Evolutionary conservation across 2,797 vertebrate genomes (phyloP), one percentile per base, ranked within the genome.

Genomic region (Propithecus deckenii): DNA sequence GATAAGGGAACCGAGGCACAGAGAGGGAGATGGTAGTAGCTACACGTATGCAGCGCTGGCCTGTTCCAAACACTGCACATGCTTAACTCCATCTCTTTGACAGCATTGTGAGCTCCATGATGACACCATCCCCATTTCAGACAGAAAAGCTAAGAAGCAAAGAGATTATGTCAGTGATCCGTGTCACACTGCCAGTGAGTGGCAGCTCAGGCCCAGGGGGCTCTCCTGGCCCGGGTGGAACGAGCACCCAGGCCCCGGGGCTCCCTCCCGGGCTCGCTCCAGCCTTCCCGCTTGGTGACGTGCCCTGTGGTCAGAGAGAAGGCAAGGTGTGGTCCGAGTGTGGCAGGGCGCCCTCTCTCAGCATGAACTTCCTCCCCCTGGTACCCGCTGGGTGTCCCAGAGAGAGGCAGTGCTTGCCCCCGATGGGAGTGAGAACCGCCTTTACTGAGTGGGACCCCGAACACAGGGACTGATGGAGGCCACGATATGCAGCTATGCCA

Each of bases 41-140:
- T 23, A 32, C 1, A 1, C 0, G 1, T 1, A 6, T 9, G 5
- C 7, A 2, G 23, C 10, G 30, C 7, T 1, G 13, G 35, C 41
- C 65, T 35, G 32, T 63, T 50, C n/a, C 57, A 41, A 85, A 67
- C 48, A 25, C 30, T 3, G 0, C 8, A 18, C 0, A 0, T 7
- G 20, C 20, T 79, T 50, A n/a, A 32, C 17, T 57, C 13, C 30
- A 74, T n/a, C 43, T 61, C 72, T 8, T 22, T 0, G 9, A 61
- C 46, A 75, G 23, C 22, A 41, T 12, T 28, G 50, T 0, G 35
- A 67, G 55, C 38, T 38, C 14, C 3, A 4, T 23, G 4, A 50
- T 52, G 46, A 25, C 23, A 32, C 65, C 30, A 2, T n/a, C 2
- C 69, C 76, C 80, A 65, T 41, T 41, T 87, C 41, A 95, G 83